Base-by-base conservation (phyloP, 2,113 vertebrate species). In the Menidia beryllina region DNA sequence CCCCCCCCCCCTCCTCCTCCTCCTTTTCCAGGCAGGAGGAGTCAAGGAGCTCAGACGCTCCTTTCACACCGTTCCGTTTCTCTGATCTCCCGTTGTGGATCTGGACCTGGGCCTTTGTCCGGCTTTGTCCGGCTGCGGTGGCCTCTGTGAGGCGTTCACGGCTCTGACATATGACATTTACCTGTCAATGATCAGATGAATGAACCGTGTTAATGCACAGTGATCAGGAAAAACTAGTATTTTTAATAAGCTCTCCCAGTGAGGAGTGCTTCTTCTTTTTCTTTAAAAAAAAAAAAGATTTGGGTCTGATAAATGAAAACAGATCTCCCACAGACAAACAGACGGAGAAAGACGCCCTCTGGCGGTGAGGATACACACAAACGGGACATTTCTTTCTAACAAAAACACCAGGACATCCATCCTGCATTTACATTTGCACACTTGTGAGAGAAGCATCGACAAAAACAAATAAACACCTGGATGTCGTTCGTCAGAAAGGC, bases 11-110 rank as follows among this genome's bases (percentile, higher is more conserved):
- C 79, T 71, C 15, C 26, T n/a, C 60, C 56, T 72, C 70, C 60
- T 65, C 62, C 69, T 71, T 17, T 34, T 34, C 57, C 49, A 10
- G 17, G 66, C 69, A 81, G 93, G 93, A 89, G 93, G 92, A 90
- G 88, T 81, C 84, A 82, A 81, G 81, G 48, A 74, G 81, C 83
- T 48, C 51, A 70, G 27, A 50, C 48, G 14, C 59, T 55, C 64
- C 15, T 45, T 62, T 78, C 78, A 73, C 75, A 81, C 67, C 55
- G 73, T 84, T 86, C 87, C 72, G 85, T 83, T 77, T 65, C 77
- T 61, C 69, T 58, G 12, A 67, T 85, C 71, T 74, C 65, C 17
- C 63, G 30, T 61, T 67, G 66, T 64, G 48, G 55, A 25, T 45
- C 60, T 88, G 60, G 53, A 69, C 80, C 58, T 38, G 38, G 23